Evolutionary conservation across 2,888 invertebrate genomes (phyloP).

Genomic region (Rotaria macrura): DNA sequence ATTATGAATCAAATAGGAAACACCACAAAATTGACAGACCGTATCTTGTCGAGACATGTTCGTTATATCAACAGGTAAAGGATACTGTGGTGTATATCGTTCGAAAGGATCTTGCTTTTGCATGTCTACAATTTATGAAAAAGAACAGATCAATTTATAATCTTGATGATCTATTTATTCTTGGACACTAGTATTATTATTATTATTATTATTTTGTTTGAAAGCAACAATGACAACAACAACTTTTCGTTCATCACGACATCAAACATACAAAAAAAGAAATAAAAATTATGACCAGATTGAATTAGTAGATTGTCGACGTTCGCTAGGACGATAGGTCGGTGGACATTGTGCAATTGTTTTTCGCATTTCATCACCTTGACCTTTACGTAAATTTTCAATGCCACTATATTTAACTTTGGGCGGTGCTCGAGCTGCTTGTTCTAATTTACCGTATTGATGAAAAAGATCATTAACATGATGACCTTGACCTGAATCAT

Average conservation of each 20-base stretch:
- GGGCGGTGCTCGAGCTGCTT: background rate
- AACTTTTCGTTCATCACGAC: background rate
- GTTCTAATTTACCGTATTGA: background rate
- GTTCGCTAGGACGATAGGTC: background rate
- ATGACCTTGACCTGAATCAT: background rate
- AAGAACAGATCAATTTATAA: background rate
- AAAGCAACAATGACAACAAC: background rate
- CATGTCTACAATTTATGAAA: background rate
- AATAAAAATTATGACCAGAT: background rate
- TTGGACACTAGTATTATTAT: too few relatives aligned
- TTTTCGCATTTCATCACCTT: background rate
- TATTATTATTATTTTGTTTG: background rate
- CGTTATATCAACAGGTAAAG: constrained; percentile 46
- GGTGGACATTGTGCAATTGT: background rate
- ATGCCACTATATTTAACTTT: background rate
- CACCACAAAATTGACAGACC: constrained; percentile 48
- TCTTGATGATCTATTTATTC: background rate
- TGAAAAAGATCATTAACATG: background rate
- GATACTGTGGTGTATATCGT: constrained; percentile 40
- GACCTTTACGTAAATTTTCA: background rate
- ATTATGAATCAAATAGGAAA: constrained; percentile 49
- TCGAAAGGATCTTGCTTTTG: constrained; percentile 25
- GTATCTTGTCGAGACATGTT: constrained; percentile 47
- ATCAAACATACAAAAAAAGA: background rate
- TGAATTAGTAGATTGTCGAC: background rate